Base-by-base conservation (phyloP, 2,113 vertebrate genomes). In the Boleophthalmus pectinirostris region DNA sequence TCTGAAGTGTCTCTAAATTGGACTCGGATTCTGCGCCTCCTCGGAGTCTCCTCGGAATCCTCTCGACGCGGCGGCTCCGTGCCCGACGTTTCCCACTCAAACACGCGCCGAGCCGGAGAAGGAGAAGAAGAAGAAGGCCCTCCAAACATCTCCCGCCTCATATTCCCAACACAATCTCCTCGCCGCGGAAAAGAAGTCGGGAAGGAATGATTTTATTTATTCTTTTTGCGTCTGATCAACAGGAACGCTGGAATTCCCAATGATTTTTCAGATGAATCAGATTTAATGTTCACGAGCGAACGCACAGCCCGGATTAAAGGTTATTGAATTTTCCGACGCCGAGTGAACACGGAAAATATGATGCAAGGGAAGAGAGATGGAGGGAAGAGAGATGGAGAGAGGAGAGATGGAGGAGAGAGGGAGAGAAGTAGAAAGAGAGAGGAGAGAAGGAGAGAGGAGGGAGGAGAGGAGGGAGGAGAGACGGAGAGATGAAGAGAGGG, bases 251-350 rank as follows among this genome's bases (percentile, higher is more conserved):
- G 68, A 75, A 89, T 78, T 66, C 81, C 69, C 58, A 85, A 82
- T 38, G 57, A n/a, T 79, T 81, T 81, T 53, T 73, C 57, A 73
- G 45, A 57, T 57, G 72, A 68, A 68, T 81, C 58, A 57, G 74
- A 74, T 66, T 65, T 53, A 60, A 61, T n/a, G 65, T 69, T 77
- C 72, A 81, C 79, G 81, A 83, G 64, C 73, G 82, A 88, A 74
- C 73, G 76, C 78, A 80, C 84, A 73, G 67, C 72, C 61, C 75
- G 79, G 85, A 90, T 87, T 74, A 76, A 88, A 88, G 77, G 78
- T 82, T 73, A 84, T 75, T 84, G 80, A 86, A 88, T 87, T 70
- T 72, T 75, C 73, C 77, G 77, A 83, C 75, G 73, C 14, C 57
- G 71, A 77, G 80, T 64, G 78, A 0, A 10, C 38, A 15, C 0